These are phyloP conservation scores for Ceratitis capitata DNA, from an alignment of 1,140 invertebrate species.

Conservation along the genomic window DNA sequence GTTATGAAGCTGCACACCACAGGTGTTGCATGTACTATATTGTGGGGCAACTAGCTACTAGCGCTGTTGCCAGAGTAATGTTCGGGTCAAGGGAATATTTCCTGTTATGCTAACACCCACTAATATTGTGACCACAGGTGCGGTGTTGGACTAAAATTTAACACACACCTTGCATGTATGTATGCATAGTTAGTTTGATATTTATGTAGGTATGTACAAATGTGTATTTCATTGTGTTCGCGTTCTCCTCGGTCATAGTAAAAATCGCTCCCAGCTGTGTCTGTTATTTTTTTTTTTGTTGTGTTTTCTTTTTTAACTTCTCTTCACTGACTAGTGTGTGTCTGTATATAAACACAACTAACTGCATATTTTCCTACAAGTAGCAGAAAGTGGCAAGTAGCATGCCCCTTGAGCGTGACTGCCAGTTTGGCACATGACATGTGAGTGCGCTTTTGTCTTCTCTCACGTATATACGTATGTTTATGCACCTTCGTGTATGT, in stretches of 20 bases:
- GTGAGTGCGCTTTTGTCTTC: background rate
- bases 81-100: background rate
- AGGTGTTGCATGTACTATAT: background rate
- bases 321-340: too few relatives aligned
- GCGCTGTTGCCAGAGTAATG: background rate
- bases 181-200: too few relatives aligned
- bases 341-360: background rate
- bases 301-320: background rate
- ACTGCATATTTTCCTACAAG: conserved; percentile 11
- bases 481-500: background rate
- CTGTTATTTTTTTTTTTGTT: background rate
- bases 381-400: background rate
- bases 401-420: background rate
- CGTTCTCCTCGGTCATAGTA: background rate
- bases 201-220: too few relatives aligned
- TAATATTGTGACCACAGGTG: background rate
- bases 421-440: background rate
- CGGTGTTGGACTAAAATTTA: background rate
- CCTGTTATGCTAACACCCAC: background rate
- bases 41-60: background rate
- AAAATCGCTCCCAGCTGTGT: background rate
- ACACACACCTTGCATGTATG: background rate
- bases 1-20: conserved; percentile 23
- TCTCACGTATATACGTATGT: background rate
- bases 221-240: background rate